These are phyloP conservation scores for Syrmaticus mikado DNA, from an alignment of 2,113 vertebrate species.

Conservation along the genomic window DNA sequence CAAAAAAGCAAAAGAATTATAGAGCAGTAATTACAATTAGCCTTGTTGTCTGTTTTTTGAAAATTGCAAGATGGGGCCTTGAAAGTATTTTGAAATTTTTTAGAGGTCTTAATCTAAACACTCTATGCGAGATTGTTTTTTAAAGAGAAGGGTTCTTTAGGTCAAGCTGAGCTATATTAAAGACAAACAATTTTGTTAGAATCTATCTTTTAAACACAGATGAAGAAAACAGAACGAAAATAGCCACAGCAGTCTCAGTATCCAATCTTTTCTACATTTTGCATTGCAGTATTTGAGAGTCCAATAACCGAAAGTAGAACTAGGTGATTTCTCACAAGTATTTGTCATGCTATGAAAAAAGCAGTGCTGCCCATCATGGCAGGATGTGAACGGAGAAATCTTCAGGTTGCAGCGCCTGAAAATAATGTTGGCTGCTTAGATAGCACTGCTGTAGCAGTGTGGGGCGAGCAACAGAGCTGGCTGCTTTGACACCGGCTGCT, in stretches of 20 bases:
- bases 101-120: constrained; percentile 56
- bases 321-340: neutral
- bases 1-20: constrained; percentile 42
- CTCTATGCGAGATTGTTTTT: constrained; percentile 46
- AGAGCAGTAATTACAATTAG: constrained; percentile 54
- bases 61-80: neutral
- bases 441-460: neutral
- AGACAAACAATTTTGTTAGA: constrained; percentile 67
- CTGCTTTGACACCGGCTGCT: neutral
- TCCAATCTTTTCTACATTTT: constrained; percentile 3
- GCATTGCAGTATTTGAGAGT: neutral
- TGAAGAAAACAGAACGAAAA: constrained; percentile 38
- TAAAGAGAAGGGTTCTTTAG: constrained; percentile 41
- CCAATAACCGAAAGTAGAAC: neutral
- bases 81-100: constrained; percentile 52
- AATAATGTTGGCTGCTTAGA: neutral
- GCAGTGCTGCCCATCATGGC: fast-evolving
- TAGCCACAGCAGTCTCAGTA: constrained; percentile 15
- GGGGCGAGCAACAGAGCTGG: neutral
- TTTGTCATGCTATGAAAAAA: neutral
- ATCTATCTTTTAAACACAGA: constrained; percentile 57
- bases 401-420: neutral
- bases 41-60: neutral
- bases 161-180: constrained; percentile 58
- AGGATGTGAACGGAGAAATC: neutral